Conservation (phyloP, 1,140 invertebrate species). For the Elysia chlorotica region DNA sequence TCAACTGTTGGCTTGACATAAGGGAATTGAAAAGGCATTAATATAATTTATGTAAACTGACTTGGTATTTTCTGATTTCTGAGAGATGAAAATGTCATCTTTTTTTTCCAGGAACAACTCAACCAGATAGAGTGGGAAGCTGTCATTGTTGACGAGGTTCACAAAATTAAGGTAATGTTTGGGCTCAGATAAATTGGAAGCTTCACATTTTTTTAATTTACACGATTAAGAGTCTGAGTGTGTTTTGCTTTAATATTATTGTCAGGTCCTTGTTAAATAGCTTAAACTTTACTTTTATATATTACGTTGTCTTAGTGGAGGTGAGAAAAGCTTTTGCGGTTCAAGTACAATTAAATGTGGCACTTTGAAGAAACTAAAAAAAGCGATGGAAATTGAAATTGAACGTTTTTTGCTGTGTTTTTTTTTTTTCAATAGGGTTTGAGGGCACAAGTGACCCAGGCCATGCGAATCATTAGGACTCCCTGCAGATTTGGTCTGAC, state of each 20-base stretch:
- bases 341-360: no score
- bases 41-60: not conserved
- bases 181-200: no score
- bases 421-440: conserved; percentile 35
- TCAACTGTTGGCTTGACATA: not conserved
- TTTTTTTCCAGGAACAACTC: conserved; percentile 40
- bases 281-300: no score
- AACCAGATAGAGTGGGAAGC: conserved; percentile 51
- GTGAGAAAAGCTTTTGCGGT: no score
- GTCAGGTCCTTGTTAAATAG: no score
- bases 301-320: no score
- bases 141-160: conserved; percentile 59
- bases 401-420: not conserved
- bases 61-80: not conserved
- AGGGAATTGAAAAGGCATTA: not conserved
- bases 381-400: no score
- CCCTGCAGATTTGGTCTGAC: conserved; percentile 66
- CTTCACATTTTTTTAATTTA: no score
- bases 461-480: conserved; percentile 42
- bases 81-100: not conserved
- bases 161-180: conserved; percentile 56
- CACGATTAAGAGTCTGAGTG: no score
- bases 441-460: conserved; percentile 47
- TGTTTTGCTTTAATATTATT: no score
- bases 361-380: no score